These are phyloP conservation scores for Brachyalestes nurse DNA, from an alignment of 2,797 vertebrate species.

Conservation along the genomic window DNA sequence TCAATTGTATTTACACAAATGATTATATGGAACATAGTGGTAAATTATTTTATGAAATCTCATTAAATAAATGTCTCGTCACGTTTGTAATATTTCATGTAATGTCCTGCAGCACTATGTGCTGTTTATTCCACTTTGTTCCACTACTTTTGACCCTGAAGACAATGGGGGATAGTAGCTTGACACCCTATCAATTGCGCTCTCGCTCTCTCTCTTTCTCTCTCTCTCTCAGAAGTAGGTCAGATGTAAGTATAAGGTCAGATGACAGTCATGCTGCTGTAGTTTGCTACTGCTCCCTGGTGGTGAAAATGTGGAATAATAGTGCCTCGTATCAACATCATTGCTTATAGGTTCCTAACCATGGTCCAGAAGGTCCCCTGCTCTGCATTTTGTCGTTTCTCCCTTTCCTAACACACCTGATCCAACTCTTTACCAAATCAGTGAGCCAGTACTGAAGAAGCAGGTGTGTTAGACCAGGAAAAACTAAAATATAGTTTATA, in stretches of 20 bases:
- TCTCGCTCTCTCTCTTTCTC: background rate
- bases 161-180: background rate
- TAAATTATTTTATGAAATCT: background rate
- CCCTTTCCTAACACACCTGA: no score
- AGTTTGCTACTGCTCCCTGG: slow-evolving; percentile 28
- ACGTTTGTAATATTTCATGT: no score
- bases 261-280: slow-evolving; percentile 31
- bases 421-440: no score
- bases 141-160: background rate
- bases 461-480: no score
- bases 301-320: background rate
- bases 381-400: no score
- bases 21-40: no score
- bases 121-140: slow-evolving; percentile 16
- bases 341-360: no score
- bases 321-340: background rate
- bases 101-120: background rate
- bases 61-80: no score
- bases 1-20: no score
- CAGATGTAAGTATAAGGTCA: slow-evolving; percentile 21
- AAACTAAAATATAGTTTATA: no score
- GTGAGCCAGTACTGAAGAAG: no score
- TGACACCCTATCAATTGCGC: background rate
- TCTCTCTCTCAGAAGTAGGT: slow-evolving; percentile 21
- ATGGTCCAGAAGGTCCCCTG: no score